phyloP scores from a whole-genome alignment of 2,797 vertebrate genomes.

The Muscicapa comitata region DNA sequence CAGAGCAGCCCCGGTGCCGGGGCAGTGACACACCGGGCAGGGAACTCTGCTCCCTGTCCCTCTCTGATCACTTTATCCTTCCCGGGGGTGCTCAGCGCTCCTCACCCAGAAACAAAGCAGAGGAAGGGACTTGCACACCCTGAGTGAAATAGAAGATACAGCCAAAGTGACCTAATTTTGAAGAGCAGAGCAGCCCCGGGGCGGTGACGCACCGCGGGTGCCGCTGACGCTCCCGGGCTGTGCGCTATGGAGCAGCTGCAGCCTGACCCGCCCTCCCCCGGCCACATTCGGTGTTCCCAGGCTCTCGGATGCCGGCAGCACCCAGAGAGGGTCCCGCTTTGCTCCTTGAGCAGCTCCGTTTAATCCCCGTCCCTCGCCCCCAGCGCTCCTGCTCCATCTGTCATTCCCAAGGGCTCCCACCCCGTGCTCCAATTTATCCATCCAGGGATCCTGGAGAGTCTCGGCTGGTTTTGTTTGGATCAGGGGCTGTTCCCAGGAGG shows the following conservation, averaged over 20 bases:
- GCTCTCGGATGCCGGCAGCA: fast-evolving
- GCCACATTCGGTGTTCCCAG: background rate
- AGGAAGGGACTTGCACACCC: no score
- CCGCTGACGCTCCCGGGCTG: background rate
- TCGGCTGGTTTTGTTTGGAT: background rate
- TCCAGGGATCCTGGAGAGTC: fast-evolving
- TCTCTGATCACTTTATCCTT: no score
- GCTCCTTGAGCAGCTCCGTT: fast-evolving
- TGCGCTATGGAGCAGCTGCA: background rate
- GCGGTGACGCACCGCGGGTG: background rate
- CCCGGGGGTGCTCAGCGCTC: no score
- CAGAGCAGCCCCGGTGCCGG: no score
- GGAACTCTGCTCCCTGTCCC: no score
- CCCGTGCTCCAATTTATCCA: fast-evolving
- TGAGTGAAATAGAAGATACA: no score
- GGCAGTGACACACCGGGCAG: no score
- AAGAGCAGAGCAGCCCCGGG: background rate
- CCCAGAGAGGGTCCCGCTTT: fast-evolving
- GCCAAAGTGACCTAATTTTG: no score
- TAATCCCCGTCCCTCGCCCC: background rate
- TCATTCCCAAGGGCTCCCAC: background rate
- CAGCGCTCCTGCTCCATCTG: background rate
- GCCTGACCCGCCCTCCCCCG: background rate
- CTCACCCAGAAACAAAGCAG: no score
- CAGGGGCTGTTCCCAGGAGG: background rate